Conservation (phyloP, 2,888 invertebrate species). For the Apoda limacodes region DNA sequence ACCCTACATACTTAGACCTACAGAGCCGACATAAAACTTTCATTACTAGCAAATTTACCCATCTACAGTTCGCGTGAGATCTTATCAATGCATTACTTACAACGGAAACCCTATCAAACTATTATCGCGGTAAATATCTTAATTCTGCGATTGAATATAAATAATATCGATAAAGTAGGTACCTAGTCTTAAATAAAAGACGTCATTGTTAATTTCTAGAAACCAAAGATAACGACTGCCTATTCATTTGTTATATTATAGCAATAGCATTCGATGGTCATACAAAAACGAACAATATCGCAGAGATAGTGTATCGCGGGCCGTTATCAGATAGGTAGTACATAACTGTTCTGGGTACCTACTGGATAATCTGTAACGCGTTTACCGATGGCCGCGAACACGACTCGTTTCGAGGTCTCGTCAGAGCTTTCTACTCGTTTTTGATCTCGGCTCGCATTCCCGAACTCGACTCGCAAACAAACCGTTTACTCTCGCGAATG, state of each 20-base stretch:
- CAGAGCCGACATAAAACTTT: too few species aligned
- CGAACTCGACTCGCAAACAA: constrained; percentile 25
- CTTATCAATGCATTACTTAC: too few species aligned
- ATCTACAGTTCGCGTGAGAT: too few species aligned
- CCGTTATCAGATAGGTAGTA: constrained; percentile 47
- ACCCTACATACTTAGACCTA: too few species aligned
- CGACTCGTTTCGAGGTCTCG: constrained; percentile 23
- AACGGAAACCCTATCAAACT: too few species aligned
- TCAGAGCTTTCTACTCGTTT: constrained; percentile 43
- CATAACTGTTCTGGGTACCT: constrained; percentile 29
- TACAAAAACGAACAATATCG: constrained; percentile 39
- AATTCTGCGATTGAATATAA: too few species aligned
- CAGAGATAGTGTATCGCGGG: constrained; percentile 45
- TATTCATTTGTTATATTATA: constrained; percentile 35
- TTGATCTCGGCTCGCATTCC: constrained; percentile 34
- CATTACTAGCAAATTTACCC: too few species aligned
- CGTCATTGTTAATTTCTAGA: constrained; percentile 27
- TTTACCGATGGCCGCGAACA: constrained; percentile 29
- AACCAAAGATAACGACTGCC: constrained; percentile 51
- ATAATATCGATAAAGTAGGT: too few species aligned
- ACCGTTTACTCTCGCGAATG: constrained; percentile 29
- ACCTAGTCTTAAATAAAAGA: constrained; percentile 29
- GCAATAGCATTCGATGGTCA: constrained; percentile 37
- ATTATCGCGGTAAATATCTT: too few species aligned
- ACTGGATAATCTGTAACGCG: constrained; percentile 29